Conservation (phyloP, 2,797 vertebrate species). For the Syncerus caffer region DNA sequence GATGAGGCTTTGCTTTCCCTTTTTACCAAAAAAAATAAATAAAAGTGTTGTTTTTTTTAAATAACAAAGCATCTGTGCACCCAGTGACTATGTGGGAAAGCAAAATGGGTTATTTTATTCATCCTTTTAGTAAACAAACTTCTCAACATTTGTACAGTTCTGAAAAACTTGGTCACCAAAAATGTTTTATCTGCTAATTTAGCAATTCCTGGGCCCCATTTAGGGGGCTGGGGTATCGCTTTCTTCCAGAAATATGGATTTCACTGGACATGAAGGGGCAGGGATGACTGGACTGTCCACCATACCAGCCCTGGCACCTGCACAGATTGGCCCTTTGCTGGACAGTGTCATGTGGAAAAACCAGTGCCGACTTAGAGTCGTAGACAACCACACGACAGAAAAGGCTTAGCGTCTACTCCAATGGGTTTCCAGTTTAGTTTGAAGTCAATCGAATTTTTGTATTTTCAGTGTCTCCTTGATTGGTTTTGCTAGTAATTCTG, state of each 20-base stretch:
- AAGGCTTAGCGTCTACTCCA: constrained; percentile 81
- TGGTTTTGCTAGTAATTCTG: constrained; percentile 94
- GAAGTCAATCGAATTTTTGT: constrained; percentile 87
- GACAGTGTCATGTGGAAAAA: constrained; percentile 83
- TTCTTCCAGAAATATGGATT: constrained; percentile 47
- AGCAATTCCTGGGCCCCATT: constrained; percentile 68
- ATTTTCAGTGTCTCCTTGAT: constrained; percentile 89
- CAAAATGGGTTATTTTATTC: constrained; percentile 54
- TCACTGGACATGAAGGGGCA: constrained; percentile 53
- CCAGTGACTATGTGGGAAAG: constrained; percentile 67
- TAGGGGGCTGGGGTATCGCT: constrained; percentile 8
- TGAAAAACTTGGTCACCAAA: constrained; percentile 89
- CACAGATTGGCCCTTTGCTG: constrained; percentile 81
- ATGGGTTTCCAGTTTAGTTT: constrained; percentile 87
- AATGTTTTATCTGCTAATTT: constrained; percentile 83
- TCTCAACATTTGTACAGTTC: constrained; percentile 87
- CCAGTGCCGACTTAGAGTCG: constrained; percentile 80
- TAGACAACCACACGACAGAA: constrained; percentile 82
- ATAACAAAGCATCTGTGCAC: constrained; percentile 40
- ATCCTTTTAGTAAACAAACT: constrained; percentile 89
- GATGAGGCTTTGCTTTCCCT: constrained; percentile 75
- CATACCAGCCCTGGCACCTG: constrained; percentile 61
- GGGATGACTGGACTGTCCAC: constrained; percentile 64
- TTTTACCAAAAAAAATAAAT: constrained; percentile 64
- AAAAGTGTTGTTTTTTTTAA: constrained; percentile 62